Base-by-base conservation (phyloP, 2,888 invertebrate species). In the Xylocampa areola region DNA sequence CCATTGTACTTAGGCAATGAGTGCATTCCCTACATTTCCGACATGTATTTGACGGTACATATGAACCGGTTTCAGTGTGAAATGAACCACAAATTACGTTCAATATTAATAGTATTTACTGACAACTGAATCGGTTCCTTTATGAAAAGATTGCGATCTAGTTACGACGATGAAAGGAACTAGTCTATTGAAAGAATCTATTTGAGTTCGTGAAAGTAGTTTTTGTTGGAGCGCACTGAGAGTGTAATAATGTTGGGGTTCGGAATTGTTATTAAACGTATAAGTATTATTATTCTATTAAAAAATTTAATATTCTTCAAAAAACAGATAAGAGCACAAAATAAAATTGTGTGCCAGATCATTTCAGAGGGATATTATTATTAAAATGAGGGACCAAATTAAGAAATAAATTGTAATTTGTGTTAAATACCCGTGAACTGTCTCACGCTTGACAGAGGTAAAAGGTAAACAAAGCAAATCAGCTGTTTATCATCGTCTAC, bases 61-160 rank as follows among this genome's bases (percentile, higher is more conserved):
- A 45, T 60, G 52, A 84, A 88, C 87, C 80, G 78, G 87, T 86
- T 75, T 41, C 25, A 53, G 61, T 78, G 69, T 77, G 71, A 82
- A 84, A 77, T 82, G 77, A 77, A 79, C 80, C 80, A 72, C 78
- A 79, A 81, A 82, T 82, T 73, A 74, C 54, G 55, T 69, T 52
- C 39, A 49, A 65, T 75, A 63, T 76, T 64, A 65, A 51, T 45
- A 55, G 30, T 21, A 57, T 55, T 74, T 58, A 58, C 37, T 39
- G 27, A 39, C 17, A 23, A 44, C 55, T 54, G 57, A 60, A 54
- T 50, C 37, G 51, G 55, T 66, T 67, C 51, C 63, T 69, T 62
- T 68, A 47, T 59, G 60, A 68, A 63, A 52, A 60, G 68, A 66
- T 65, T 69, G 59, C 49, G 51, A 75, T 74, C 62, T 71, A 65